These are phyloP conservation scores for Zoanthus sociatus DNA, from an alignment of 92 coral and sea anemone genomes.

Conservation along the genomic window DNA sequence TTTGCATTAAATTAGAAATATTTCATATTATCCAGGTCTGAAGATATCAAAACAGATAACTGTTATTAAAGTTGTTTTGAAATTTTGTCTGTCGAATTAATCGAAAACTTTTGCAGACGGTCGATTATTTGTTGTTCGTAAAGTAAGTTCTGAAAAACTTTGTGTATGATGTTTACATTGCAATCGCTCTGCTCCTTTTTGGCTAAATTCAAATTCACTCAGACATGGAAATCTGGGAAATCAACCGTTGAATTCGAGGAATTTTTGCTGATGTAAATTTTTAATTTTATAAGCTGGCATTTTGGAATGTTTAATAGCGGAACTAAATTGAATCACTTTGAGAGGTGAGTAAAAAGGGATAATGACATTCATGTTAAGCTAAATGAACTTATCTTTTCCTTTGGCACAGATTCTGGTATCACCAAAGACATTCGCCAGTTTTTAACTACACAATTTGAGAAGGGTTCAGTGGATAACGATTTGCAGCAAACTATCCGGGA, in stretches of 20 bases:
- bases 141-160: conserved; percentile 24
- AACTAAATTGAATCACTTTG: conserved; percentile 1
- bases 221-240: not conserved
- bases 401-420: conserved; percentile 84
- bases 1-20: not conserved
- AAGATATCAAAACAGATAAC: not conserved
- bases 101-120: conserved; percentile 26
- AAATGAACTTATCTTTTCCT: conserved; percentile 17
- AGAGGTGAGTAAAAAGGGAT: not conserved
- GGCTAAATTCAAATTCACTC: conserved; percentile 6
- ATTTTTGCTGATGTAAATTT: not conserved
- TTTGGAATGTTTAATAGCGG: not conserved
- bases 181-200: conserved; percentile 22
- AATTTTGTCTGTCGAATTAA: not conserved
- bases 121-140: not conserved
- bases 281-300: not conserved
- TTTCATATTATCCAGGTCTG: not conserved
- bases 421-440: conserved; percentile 87
- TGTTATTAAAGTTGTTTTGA: not conserved
- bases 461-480: conserved; percentile 80
- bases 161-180: conserved; percentile 27
- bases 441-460: conserved; percentile 84
- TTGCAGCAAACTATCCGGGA: conserved; percentile 98
- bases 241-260: not conserved
- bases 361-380: not conserved